Evolutionary conservation across 2,797 vertebrate species (phyloP).

Genomic region (Chaenodraco wilsoni): DNA sequence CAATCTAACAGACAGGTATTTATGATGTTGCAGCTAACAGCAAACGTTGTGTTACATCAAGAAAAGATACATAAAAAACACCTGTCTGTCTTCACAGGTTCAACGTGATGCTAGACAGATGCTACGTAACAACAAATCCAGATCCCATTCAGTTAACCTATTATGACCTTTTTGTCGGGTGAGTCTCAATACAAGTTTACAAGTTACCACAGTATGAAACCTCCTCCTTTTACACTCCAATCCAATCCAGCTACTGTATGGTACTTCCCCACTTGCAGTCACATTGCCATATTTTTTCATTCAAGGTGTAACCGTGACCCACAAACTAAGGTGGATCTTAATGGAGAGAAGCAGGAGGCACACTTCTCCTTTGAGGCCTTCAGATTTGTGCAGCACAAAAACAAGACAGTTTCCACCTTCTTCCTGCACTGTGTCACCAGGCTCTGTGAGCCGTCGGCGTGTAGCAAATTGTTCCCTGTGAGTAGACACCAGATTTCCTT

Average conservation of each 20-base stretch:
- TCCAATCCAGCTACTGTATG: neutral
- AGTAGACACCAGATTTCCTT: slow-evolving; percentile 21
- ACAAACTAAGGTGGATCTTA: slow-evolving; percentile 67
- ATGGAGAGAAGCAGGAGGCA: slow-evolving; percentile 68
- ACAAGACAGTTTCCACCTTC: slow-evolving; percentile 77
- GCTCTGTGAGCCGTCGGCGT: slow-evolving; percentile 76
- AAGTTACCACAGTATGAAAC: neutral
- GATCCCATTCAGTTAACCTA: slow-evolving; percentile 5
- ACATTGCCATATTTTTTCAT: slow-evolving; percentile 6
- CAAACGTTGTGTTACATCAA: neutral
- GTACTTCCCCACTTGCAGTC: neutral
- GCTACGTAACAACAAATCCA: slow-evolving; percentile 72
- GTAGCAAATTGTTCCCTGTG: slow-evolving; percentile 70
- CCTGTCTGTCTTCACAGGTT: slow-evolving; percentile 66
- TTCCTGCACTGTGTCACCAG: slow-evolving; percentile 79
- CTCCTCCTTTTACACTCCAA: neutral
- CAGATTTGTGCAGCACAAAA: slow-evolving; percentile 78
- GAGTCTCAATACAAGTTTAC: slow-evolving; percentile 43
- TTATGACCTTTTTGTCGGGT: slow-evolving; percentile 83
- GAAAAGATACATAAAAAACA: slow-evolving; percentile 2
- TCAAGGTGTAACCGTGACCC: slow-evolving; percentile 70
- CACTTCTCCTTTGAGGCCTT: slow-evolving; percentile 81
- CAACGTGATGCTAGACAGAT: slow-evolving; percentile 80
- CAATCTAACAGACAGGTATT: slow-evolving; percentile 80
- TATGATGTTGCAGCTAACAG: neutral